Base-by-base conservation (phyloP, 2,113 vertebrate genomes). In the Macrotus californicus region DNA sequence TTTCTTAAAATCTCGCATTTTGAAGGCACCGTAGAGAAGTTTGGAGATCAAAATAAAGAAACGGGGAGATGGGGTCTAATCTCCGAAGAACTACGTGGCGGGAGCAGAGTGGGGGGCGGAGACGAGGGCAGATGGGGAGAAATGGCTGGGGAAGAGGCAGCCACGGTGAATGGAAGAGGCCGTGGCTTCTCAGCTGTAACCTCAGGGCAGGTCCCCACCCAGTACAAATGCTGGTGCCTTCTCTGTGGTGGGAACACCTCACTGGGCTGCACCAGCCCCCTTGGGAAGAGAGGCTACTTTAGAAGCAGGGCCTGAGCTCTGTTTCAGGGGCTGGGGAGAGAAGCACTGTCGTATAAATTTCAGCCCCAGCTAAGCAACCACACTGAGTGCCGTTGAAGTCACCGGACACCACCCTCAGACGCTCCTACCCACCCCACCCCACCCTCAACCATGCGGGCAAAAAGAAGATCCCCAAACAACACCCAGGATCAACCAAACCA, bases 311-410 rank as follows among this genome's bases (percentile, higher is more conserved):
- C 31, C 39, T 34, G 21, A 48, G 52, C 12, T 72, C n/a, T 14
- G 0, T 41, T 94, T 75, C 54, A 88, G 39, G 24, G 29, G 11
- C 19, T 64, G 75, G 39, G 70, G 24, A 77, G 18, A 43, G 41
- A 76, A 70, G n/a, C 34, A 4, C 73, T 0, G 18, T 10, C 7
- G 19, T 6, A 21, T n/a, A 15, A 34, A 69, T 15, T 16, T 26
- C 52, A 93, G 43, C 19, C 15, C 31, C 69, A 76, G 24, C 7
- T 80, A 41, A 54, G 3, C 16, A 79, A 36, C 18, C n/a, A 18
- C 6, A 56, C 0, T 64, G 22, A 94, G 43, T 19, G 19, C 34
- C 34, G 5, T 6, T 2, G 2, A 9, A 3, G 31, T 19, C 2
- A 0, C 22, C 13, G 5, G 2, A 26, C 5, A 10, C 73, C 16